A percentile compares a stretch with the other conserved stretches of the same genome.
Conservation (phyloP, 37 sponge, comb jelly and placozoan species). For the Halichondria panicea region DNA sequence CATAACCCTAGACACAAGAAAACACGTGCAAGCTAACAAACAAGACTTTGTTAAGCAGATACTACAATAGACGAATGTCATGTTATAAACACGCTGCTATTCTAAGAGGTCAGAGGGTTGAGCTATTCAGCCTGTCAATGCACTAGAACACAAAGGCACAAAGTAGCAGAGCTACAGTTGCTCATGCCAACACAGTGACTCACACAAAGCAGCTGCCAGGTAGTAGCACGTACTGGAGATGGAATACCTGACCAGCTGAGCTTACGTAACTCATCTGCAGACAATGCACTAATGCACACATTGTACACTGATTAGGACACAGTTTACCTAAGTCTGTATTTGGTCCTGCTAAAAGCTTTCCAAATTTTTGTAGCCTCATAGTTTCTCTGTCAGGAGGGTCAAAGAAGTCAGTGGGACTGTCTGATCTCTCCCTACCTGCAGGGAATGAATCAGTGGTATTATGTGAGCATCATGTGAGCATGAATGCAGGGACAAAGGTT, state of each 20-base stretch:
- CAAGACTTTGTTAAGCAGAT: no score
- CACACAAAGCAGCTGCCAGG: conserved; percentile 88
- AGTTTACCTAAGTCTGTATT: conserved; percentile 77
- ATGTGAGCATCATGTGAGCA: no score
- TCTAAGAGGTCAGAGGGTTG: no score
- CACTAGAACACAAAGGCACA: no score
- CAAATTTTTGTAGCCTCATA: conserved; percentile 83
- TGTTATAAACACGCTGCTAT: no score
- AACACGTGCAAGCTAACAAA: neutral
- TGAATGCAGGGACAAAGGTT: no score
- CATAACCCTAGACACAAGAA: conserved; percentile 69
- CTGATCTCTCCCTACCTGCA: no score
- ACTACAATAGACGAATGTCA: neutral
- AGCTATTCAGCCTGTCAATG: no score
- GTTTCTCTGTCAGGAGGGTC: conserved; percentile 81
- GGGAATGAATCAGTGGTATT: no score
- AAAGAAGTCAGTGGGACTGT: conserved; percentile 24
- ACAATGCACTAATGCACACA: neutral
- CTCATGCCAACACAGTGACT: no score
- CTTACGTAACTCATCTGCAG: conserved; percentile 66
- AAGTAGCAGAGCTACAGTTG: no score
- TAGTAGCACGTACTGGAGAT: conserved; percentile 71
- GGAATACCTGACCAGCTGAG: conserved; percentile 91
- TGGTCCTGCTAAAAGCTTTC: conserved; percentile 82
- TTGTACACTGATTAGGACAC: neutral